Conservation (phyloP, 1,140 invertebrate species). For the Bombus terrestris region DNA sequence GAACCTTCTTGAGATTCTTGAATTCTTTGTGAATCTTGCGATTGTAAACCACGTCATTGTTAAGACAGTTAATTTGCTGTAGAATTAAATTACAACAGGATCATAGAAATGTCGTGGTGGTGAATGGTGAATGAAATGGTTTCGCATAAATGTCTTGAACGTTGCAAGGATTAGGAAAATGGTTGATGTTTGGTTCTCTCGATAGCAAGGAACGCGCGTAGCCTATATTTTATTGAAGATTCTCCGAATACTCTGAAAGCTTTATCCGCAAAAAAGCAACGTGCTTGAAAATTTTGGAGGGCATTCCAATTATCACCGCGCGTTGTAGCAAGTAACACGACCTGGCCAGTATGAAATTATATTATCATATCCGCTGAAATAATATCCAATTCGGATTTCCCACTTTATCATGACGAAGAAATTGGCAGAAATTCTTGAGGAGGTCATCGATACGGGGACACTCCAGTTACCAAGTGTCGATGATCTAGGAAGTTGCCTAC, state of each 20-base stretch:
- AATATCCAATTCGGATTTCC: not conserved
- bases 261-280: too few species aligned
- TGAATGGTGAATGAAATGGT: too few species aligned
- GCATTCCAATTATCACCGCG: too few species aligned
- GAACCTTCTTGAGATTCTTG: not conserved
- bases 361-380: not conserved
- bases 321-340: too few species aligned
- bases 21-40: not conserved
- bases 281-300: too few species aligned
- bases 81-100: not conserved
- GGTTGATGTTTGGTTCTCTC: not conserved
- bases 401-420: not conserved
- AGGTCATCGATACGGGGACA: constrained; percentile 2
- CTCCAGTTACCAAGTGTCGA: constrained; percentile 38
- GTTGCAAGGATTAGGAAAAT: not conserved
- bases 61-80: not conserved
- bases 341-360: not conserved
- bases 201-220: too few species aligned
- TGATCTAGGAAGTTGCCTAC: constrained; percentile 47
- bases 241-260: too few species aligned
- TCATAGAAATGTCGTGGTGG: not conserved
- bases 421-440: not conserved
- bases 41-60: too few species aligned
- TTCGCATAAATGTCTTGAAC: not conserved
- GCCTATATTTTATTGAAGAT: too few species aligned